Base-by-base conservation (phyloP, 2,888 invertebrate species). In the Cremastinae sp. region DNA sequence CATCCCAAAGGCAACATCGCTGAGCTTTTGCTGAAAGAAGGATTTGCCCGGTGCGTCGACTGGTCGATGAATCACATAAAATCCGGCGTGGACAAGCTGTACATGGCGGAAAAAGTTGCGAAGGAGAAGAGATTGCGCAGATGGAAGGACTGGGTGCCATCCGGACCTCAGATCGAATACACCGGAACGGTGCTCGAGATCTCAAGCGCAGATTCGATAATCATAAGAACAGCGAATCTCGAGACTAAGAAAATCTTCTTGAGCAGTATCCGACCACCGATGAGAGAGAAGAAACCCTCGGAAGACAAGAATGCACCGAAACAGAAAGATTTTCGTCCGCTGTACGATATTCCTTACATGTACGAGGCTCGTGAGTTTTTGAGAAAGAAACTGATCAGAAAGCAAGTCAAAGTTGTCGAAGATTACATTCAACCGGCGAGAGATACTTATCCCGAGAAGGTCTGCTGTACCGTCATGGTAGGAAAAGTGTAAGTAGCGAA, bases 311-410 rank as follows among this genome's bases (percentile, higher is more conserved):
- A 91, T n/a, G 90, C 93, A 0, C 93, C 93, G 10, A 92, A 94
- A 77, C 92, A 94, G 1, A 95, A 95, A 90, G 94, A 94, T 77
- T 96, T 93, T 89, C 94, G 97, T 84, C 97, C 98, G 0, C 92
- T 99, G 0, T 99, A 99, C 89, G 99, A 99, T 88, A 96, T 99
- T 86, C 99, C 99, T 0, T 98, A 96, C 94, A 97, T 99, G 97
- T 98, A 96, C 89, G 99, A 99, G 90, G 98, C 98, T 0, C 94
- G 99, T 64, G 99, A 99, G 90, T 99, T 96, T 88, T 91, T 99
- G 41, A 93, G 99, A 49, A 98, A 98, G 88, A 97, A 98, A 87
- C 91, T 99, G 10, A 94, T 99, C 84, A 97, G 98, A 59, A 99
- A 99, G 90, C 96, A 95, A 90, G 97, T 98, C 0, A 95, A 95